These are phyloP conservation scores for Acrocephalus kingi DNA, from an alignment of 2,113 vertebrate species.

Conservation along the genomic window DNA sequence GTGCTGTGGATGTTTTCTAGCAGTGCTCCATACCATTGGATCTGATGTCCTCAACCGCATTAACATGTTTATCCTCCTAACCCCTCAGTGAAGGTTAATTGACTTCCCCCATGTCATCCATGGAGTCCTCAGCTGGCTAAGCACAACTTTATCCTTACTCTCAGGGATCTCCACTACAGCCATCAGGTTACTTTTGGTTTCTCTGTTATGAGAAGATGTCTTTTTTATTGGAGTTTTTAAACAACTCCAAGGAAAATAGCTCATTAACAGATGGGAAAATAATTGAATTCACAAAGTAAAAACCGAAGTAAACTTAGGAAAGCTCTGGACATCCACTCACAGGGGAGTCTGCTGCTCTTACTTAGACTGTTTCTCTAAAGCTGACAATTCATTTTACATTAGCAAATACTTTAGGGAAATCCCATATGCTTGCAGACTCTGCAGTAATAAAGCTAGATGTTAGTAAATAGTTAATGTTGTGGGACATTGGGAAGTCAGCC, in stretches of 20 bases:
- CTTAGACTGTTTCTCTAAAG: slow-evolving; percentile 50
- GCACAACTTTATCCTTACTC: neutral
- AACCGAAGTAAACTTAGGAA: slow-evolving; percentile 46
- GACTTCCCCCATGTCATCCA: neutral
- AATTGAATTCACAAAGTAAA: slow-evolving; percentile 54
- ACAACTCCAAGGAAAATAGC: slow-evolving; percentile 54
- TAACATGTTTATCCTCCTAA: neutral
- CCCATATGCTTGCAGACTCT: slow-evolving; percentile 20
- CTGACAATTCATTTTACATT: slow-evolving; percentile 68
- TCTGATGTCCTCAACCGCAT: neutral
- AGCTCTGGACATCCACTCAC: slow-evolving; percentile 46
- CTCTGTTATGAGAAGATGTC: neutral
- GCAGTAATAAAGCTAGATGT: slow-evolving; percentile 57
- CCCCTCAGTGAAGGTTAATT: neutral
- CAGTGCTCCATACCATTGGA: neutral
- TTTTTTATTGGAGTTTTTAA: slow-evolving; percentile 53
- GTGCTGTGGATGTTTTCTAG: neutral
- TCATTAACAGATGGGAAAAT: slow-evolving; percentile 54
- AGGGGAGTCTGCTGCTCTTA: slow-evolving; percentile 46
- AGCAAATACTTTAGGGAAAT: slow-evolving; percentile 58
- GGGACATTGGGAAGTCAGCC: slow-evolving; percentile 59
- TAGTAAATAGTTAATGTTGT: slow-evolving; percentile 67
- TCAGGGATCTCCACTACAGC: neutral
- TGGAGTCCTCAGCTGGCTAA: neutral
- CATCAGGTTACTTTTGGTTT: slow-evolving; percentile 1